These are phyloP conservation scores for Acanthurus leucopareius DNA, from an alignment of 2,797 vertebrate species.

Conservation along the genomic window DNA sequence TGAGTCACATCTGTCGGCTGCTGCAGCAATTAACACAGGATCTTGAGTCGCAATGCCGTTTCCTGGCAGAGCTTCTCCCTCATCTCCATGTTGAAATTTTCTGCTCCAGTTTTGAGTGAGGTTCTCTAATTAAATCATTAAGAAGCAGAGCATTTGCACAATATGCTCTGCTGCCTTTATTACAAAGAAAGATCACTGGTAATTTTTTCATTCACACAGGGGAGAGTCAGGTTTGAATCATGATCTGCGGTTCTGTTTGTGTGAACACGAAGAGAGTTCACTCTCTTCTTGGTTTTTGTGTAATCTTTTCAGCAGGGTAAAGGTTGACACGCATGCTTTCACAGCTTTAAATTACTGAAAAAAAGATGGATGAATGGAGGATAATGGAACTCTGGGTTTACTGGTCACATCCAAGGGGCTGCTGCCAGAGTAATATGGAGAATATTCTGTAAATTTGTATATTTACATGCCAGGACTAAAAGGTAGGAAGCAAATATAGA, in stretches of 20 bases:
- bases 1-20: slow-evolving; percentile 82
- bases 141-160: slow-evolving; percentile 82
- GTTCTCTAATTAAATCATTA: slow-evolving; percentile 87
- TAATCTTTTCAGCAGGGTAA: slow-evolving; percentile 45
- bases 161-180: slow-evolving; percentile 82
- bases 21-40: slow-evolving; percentile 75
- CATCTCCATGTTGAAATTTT: slow-evolving; percentile 76
- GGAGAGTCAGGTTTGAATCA: slow-evolving; percentile 59
- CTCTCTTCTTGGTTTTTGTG: slow-evolving; percentile 41
- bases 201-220: slow-evolving; percentile 80
- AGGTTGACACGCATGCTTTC: slow-evolving; percentile 51
- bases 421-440: slow-evolving; percentile 1
- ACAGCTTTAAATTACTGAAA: slow-evolving; percentile 53
- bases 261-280: slow-evolving; percentile 16
- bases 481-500: slow-evolving; percentile 5
- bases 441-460: slow-evolving; percentile 6
- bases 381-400: slow-evolving; percentile 34
- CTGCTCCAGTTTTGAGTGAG: slow-evolving; percentile 80
- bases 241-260: slow-evolving; percentile 37
- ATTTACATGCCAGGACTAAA: neutral
- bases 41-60: slow-evolving; percentile 50
- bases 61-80: slow-evolving; percentile 66
- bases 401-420: slow-evolving; percentile 21
- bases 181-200: slow-evolving; percentile 78
- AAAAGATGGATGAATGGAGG: slow-evolving; percentile 48